Evolutionary conservation across 2,113 vertebrate genomes (phyloP), one percentile per base, ranked within the genome.

Genomic region (Camelus bactrianus): DNA sequence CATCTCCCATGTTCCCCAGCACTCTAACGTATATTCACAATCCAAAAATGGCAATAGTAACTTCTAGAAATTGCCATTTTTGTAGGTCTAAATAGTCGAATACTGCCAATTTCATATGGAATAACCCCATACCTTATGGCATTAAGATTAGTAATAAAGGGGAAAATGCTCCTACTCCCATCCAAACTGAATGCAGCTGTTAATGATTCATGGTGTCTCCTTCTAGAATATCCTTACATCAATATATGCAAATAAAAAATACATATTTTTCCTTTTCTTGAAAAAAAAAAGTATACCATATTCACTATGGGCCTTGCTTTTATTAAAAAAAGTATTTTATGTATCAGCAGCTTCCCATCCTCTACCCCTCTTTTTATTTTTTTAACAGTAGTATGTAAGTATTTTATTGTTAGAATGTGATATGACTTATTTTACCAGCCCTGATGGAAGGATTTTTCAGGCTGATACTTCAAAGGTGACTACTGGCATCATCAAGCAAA

Each of bases 381-480:
- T 42, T 65, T 24, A n/a, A 42, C 38, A 42, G 38, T 42, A 42
- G 38, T 42, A 42, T 42, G 38, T 70, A 91, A 50, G 42, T 58
- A 67, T 79, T 90, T 13, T 35, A 32, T 67, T 69, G 1, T 87
- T 70, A 95, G 28, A 92, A 48, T 67, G 3, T 70, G 89, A 52
- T 52, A 42, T 79, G 10, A 86, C 14, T 32, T 87, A 30, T 42
- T 92, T 56, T 65, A 73, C 48, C 72, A 56, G 6, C 2, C 32
- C 48, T 24, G 11, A 35, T 16, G 62, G 69, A 94, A 52, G 6
- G 20, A 79, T 56, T 89, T 88, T 83, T 77, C 83, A 77, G 19
- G 62, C 77, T 72, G n/a, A 6, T 90, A 75, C 93, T 93, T 96
- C 89, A 54, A 81, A 67, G 70, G 52, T 91, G 30, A 75, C 35